Percentiles rank a stretch among this genome's conserved stretches.
These are phyloP conservation scores for Hippocampus guttulatus DNA, from an alignment of 2,113 vertebrate genomes.

Conservation along the genomic window DNA sequence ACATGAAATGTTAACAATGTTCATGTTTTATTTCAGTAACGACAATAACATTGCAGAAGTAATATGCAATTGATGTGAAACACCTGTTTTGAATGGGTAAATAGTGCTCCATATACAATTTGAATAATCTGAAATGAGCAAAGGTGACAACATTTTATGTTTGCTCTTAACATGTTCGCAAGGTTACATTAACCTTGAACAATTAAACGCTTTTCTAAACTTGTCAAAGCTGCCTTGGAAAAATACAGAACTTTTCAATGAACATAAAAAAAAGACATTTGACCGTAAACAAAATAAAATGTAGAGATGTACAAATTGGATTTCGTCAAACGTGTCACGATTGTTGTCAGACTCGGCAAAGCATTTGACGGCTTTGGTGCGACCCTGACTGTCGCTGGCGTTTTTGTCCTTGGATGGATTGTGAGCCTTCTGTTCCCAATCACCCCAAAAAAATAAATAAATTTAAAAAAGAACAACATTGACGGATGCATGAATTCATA, in stretches of 20 bases:
- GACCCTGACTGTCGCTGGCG: conserved; percentile 75
- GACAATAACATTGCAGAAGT: not conserved
- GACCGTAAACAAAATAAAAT: conserved; percentile 92
- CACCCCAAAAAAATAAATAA: not conserved
- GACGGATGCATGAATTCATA: not conserved
- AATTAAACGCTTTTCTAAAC: conserved; percentile 96
- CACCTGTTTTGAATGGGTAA: not conserved
- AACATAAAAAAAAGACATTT: conserved; percentile 89
- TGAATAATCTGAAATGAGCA: not conserved
- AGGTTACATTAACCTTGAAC: conserved; percentile 87
- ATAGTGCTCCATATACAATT: not conserved
- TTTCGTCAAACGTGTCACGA: conserved; percentile 90
- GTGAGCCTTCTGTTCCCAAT: conserved; percentile 78
- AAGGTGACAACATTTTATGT: conserved; percentile 73
- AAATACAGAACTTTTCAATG: conserved; percentile 92
- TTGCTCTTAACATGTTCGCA: conserved; percentile 94
- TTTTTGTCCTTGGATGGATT: conserved; percentile 78
- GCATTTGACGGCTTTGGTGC: conserved; percentile 93
- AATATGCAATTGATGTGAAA: not conserved
- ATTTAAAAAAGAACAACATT: conserved; percentile 5
- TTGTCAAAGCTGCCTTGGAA: conserved; percentile 92
- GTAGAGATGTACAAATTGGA: conserved; percentile 96
- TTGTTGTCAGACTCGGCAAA: conserved; percentile 87
- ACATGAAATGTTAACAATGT: no score
- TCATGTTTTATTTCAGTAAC: not conserved